Percentiles rank a stretch among this genome's conserved stretches.
phyloP scores from a whole-genome alignment of 2,888 invertebrate genomes.

The Lasioglossum pauxillum region DNA sequence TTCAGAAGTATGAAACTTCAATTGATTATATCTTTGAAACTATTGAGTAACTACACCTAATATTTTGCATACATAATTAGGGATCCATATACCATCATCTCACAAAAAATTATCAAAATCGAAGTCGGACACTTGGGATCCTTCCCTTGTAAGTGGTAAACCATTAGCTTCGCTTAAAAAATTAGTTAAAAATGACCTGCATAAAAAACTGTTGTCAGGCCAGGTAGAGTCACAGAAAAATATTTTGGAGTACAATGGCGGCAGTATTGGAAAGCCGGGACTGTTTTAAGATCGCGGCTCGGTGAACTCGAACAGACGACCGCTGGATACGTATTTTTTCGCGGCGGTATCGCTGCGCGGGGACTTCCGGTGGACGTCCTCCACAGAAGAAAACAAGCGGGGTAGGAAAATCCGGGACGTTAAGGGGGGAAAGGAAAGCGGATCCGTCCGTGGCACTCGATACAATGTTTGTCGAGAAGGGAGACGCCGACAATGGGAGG shows the following conservation, averaged over 20 bases:
- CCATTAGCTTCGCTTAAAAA: neutral
- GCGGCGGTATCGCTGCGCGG: neutral
- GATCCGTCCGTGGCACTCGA: constrained; percentile 48
- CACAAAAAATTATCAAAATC: too few relatives aligned
- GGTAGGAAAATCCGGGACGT: neutral
- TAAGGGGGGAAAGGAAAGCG: neutral
- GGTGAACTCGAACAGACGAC: neutral
- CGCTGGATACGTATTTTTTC: neutral
- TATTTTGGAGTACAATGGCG: neutral
- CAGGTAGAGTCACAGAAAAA: neutral
- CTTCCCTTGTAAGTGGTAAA: neutral
- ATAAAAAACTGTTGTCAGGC: neutral
- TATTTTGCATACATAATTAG: too few relatives aligned
- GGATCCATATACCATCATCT: too few relatives aligned
- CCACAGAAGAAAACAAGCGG: neutral
- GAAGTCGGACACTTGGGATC: too few relatives aligned
- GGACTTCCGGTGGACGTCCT: neutral
- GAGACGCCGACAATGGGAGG: constrained; percentile 53
- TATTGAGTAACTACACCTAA: too few relatives aligned
- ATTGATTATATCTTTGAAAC: too few relatives aligned
- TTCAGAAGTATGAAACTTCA: too few relatives aligned
- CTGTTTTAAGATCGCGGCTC: neutral
- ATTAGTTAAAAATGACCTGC: neutral
- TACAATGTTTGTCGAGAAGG: constrained; percentile 59
- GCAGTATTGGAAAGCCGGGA: neutral